A percentile compares a stretch with the other conserved stretches of the same genome.
Conservation (phyloP, 23 tunicate species). For the Oikopleura vanhoeffeni region DNA sequence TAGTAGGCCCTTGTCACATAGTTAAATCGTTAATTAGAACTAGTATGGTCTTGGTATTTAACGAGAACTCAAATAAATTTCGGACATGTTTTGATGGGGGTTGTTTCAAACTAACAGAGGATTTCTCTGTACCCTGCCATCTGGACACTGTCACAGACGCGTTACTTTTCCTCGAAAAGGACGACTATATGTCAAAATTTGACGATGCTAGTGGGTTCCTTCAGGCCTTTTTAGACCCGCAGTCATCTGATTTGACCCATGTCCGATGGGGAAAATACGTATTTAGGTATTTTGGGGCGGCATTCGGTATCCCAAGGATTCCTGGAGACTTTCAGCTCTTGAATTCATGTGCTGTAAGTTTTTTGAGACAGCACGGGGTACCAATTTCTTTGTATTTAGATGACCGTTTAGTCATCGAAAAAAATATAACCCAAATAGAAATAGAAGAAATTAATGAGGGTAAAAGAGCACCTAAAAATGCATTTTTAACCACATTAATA, state of each 20-base stretch:
- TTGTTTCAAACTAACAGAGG: not conserved
- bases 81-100: not conserved
- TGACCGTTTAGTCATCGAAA: not conserved
- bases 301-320: not conserved
- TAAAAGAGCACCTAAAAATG: not conserved
- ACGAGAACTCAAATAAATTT: not conserved
- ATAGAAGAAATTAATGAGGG: not conserved
- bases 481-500: not conserved
- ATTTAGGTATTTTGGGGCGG: not conserved
- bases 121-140: not conserved
- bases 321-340: not conserved
- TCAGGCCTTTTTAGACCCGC: not conserved
- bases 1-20: not conserved
- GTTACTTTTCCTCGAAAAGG: not conserved
- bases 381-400: not conserved
- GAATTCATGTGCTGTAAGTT: not conserved
- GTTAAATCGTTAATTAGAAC: not conserved
- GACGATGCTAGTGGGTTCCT: not conserved
- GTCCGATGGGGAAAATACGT: not conserved
- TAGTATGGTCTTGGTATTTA: not conserved
- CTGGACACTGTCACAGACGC: not conserved
- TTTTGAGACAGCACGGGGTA: not conserved
- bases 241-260: not conserved
- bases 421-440: not conserved
- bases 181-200: not conserved